Evolutionary conservation across 2,113 vertebrate species (phyloP), one percentile per base, ranked within the genome.

Genomic region (Bujurquina vittata): DNA sequence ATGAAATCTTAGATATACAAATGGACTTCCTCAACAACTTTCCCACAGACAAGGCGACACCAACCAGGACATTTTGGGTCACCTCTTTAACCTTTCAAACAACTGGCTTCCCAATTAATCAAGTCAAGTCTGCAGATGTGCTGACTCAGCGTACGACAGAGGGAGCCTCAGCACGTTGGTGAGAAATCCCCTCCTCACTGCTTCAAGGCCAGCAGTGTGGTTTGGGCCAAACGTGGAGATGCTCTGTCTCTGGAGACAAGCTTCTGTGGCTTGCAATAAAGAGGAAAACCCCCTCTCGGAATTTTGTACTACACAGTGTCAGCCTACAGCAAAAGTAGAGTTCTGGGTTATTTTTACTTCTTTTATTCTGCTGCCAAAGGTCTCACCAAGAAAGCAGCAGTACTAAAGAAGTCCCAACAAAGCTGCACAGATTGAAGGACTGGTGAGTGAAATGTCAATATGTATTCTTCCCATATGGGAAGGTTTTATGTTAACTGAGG

Each of bases 141-240:
- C 75, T 84, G 75, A 83, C 84, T 65, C 63, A 75, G 77, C 82
- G 35, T 60, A 72, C 40, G 81, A 84, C 81, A 84, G 83, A 76
- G 62, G 61, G 81, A 81, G 84, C 79, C 60, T 89, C 86, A 86
- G 56, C 87, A 76, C 56, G 82, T 56, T 14, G 26, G 84, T 90
- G 88, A 92, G 87, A 92, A 87, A 81, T 49, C 73, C 77, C 86
- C 82, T 78, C 85, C 90, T 77, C 23, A 17, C 88, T 9, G 29
- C 57, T 73, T 84, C 59, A 1, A 77, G 75, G 60, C 81, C 87
- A 86, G 59, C 65, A 9, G 1, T 77, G 89, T 10, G 87, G 89
- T 91, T 88, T 90, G 84, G 86, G 73, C 72, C 46, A 2, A 86
- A 80, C 69, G 40, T 6, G 26, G 63, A 58, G 89, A 89, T 75